Conservation (phyloP, 2,113 vertebrate genomes). For the Macaca fascicularis region T2T-MFA8v1.1 NC_088395.1:43732001-43732500, state of each 20-base stretch:
- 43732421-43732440: neutral
- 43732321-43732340: neutral
- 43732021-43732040: conserved; percentile 75
- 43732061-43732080: conserved; percentile 70
- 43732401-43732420: neutral
- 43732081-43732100: conserved; percentile 65
- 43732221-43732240: neutral
- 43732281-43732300: neutral
- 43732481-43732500: neutral
- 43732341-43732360: conserved; percentile 27
- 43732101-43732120: conserved; percentile 54
- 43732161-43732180: conserved; percentile 44
- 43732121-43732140: conserved; percentile 42
- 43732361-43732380: conserved; percentile 37
- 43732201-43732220: neutral
- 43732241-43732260: neutral
- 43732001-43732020: conserved; percentile 71
- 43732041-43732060: conserved; percentile 63
- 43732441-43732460: conserved; percentile 12
- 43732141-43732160: conserved; percentile 46
- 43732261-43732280: neutral
- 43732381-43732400: neutral
- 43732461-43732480: neutral
- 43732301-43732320: conserved; percentile 38
- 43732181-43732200: conserved; percentile 33